Conservation (phyloP, 2,888 invertebrate species). For the Phasia obesa region DNA sequence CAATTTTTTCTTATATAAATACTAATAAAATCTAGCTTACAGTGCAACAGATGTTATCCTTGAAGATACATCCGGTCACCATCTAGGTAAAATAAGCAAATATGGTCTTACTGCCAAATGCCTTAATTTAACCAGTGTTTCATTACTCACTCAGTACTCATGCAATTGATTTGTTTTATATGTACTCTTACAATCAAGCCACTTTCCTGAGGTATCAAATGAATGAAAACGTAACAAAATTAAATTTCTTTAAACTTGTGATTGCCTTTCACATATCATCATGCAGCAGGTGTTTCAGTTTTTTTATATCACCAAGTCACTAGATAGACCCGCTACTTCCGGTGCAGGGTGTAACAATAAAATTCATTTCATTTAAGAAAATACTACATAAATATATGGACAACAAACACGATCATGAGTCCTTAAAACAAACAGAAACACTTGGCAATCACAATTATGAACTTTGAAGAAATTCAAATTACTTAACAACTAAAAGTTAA, state of each 20-base stretch:
- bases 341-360: no score
- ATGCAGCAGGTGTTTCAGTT: not conserved
- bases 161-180: not conserved
- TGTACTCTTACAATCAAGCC: not conserved
- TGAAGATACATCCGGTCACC: not conserved
- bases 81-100: not conserved
- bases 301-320: no score
- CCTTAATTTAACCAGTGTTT: not conserved
- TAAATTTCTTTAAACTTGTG: no score
- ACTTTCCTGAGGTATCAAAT: not conserved
- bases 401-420: no score
- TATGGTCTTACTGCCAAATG: not conserved
- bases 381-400: no score
- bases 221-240: not conserved
- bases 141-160: not conserved
- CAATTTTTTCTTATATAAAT: not conserved
- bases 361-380: no score
- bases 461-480: no score
- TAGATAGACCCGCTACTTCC: not conserved
- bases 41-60: not conserved
- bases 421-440: no score
- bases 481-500: no score
- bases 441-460: no score
- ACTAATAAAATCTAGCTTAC: not conserved
- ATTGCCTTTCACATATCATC: no score